Conservation (phyloP, 2,888 invertebrate genomes). For the Coleophora deauratella region DNA sequence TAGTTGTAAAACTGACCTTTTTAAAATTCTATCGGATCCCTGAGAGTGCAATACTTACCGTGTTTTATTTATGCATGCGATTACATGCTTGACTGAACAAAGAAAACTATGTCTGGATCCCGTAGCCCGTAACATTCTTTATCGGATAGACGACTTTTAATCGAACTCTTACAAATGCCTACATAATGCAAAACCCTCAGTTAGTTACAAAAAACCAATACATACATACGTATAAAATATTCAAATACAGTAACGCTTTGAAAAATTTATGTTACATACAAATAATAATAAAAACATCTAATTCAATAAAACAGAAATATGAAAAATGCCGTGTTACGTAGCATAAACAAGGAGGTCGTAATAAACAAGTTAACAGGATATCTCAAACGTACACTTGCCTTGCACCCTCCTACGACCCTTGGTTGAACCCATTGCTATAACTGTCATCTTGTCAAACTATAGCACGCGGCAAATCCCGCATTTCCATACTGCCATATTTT, state of each 20-base stretch:
- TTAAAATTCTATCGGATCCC: no score
- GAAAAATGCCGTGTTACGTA: constrained; percentile 11
- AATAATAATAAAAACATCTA: constrained; percentile 10
- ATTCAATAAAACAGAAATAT: constrained; percentile 29
- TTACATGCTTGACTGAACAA: constrained; percentile 51
- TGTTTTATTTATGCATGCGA: constrained; percentile 36
- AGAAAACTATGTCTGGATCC: constrained; percentile 41
- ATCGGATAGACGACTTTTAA: constrained; percentile 29
- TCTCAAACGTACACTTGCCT: constrained; percentile 23
- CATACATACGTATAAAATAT: no score
- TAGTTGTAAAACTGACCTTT: no score
- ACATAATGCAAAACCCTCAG: background rate
- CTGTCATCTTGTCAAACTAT: constrained; percentile 71
- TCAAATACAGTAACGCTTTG: background rate
- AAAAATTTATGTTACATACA: constrained; percentile 2
- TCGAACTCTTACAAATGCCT: constrained; percentile 14
- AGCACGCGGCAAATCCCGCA: constrained; percentile 58
- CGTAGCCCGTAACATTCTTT: constrained; percentile 31
- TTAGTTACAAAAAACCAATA: no score
- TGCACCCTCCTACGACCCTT: constrained; percentile 26
- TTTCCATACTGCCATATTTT: constrained; percentile 69
- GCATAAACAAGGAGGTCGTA: constrained; percentile 39
- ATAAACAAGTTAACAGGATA: constrained; percentile 53
- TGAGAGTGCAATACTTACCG: background rate
- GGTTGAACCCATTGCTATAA: constrained; percentile 35